phyloP scores from a whole-genome alignment of 2,888 invertebrate genomes.

The Brachypalpus laphriformis region DNA sequence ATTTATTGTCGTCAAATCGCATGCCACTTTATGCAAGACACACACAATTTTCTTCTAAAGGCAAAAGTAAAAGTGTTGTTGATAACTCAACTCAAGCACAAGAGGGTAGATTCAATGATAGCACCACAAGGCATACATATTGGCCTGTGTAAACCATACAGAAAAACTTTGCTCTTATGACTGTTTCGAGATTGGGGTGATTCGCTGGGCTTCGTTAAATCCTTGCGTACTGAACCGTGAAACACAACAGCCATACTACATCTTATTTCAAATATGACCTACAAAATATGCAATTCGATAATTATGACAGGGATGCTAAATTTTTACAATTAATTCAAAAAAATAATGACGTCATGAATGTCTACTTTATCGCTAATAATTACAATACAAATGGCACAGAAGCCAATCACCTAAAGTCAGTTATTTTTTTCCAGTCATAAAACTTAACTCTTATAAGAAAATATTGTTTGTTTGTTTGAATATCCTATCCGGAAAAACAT shows the following conservation, averaged over 20 bases:
- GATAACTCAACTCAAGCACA: constrained; percentile 48
- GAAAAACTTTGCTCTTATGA: constrained; percentile 36
- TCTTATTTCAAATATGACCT: constrained; percentile 60
- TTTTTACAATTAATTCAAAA: constrained; percentile 35
- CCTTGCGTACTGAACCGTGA: constrained; percentile 14
- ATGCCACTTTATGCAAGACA: neutral
- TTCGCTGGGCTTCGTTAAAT: constrained; percentile 13
- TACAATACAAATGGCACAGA: neutral
- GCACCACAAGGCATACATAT: constrained; percentile 14
- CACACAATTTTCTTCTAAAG: neutral
- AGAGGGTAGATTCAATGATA: constrained; percentile 52
- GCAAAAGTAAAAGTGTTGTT: constrained; percentile 21
- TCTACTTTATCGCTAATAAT: constrained; percentile 2
- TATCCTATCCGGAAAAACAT: constrained; percentile 75
- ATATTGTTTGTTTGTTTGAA: constrained; percentile 33
- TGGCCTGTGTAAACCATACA: neutral
- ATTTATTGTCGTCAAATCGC: constrained; percentile 18
- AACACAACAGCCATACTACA: neutral
- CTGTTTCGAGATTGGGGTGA: constrained; percentile 26
- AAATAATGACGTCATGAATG: constrained; percentile 33
- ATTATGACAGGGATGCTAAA: constrained; percentile 52
- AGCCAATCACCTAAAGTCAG: constrained; percentile 3
- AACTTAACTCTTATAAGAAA: constrained; percentile 27
- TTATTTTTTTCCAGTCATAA: constrained; percentile 8
- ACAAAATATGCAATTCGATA: constrained; percentile 64